Evolutionary conservation across 92 coral and sea anemone genomes (phyloP).

Genomic region (Epizoanthus scotinus): DNA sequence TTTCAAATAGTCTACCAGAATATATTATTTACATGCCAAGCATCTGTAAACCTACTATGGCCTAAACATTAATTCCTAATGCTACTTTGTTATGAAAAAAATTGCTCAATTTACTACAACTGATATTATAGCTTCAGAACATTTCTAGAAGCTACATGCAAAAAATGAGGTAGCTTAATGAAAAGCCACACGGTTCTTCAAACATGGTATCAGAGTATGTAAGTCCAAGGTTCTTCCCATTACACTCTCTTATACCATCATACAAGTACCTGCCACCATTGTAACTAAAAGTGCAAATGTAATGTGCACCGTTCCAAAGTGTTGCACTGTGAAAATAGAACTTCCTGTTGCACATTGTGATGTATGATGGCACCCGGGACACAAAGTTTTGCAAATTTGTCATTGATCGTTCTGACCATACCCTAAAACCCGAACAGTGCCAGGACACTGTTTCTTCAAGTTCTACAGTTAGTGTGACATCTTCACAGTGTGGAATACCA

Average conservation of each 20-base stretch:
- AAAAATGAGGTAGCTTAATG: conserved; percentile 33
- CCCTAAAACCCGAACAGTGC: conserved; percentile 42
- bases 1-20: too few species aligned
- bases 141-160: too few species aligned
- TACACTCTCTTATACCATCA: conserved; percentile 48
- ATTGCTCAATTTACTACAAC: too few species aligned
- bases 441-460: conserved; percentile 38
- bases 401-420: conserved; percentile 16
- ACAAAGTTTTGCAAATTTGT: conserved; percentile 23
- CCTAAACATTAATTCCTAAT: too few species aligned
- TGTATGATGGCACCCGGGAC: conserved; percentile 19
- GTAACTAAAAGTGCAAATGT: conserved; percentile 36
- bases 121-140: too few species aligned
- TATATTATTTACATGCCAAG: too few species aligned
- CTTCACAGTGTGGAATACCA: conserved; percentile 8
- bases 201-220: conserved; percentile 22
- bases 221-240: conserved; percentile 37
- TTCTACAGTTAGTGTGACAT: conserved; percentile 4
- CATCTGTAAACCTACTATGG: too few species aligned
- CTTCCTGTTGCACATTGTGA: conserved; percentile 5
- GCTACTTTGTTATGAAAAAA: too few species aligned
- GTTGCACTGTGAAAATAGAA: conserved; percentile 37
- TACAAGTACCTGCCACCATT: conserved; percentile 41
- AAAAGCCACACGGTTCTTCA: conserved; percentile 38
- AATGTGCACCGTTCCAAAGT: conserved; percentile 55